Conservation (phyloP, 2,797 vertebrate species). For the Smutsia gigantea region DNA sequence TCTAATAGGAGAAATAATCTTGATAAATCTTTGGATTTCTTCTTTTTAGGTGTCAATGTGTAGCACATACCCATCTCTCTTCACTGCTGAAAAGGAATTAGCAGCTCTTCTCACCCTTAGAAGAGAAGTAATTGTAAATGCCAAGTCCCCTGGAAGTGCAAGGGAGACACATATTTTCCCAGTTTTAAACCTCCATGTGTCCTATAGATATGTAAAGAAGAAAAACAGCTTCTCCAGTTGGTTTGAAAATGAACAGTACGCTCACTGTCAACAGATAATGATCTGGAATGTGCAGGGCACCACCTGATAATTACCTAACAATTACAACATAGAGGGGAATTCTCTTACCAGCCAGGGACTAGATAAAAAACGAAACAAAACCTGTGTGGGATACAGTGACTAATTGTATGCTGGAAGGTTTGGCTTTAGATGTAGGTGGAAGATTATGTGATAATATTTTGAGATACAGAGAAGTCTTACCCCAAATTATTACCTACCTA, state of each 20-base stretch:
- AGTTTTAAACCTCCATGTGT: neutral
- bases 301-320: slow-evolving; percentile 25
- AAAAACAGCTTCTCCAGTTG: neutral
- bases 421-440: neutral
- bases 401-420: neutral
- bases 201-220: neutral
- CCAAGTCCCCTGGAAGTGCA: neutral
- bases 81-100: neutral
- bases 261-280: slow-evolving; percentile 6
- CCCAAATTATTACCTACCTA: neutral
- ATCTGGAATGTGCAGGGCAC: neutral
- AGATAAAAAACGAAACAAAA: neutral
- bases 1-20: neutral
- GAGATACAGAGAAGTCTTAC: neutral
- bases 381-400: neutral
- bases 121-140: neutral
- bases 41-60: neutral
- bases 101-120: neutral
- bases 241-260: slow-evolving; percentile 20
- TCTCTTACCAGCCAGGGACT: neutral
- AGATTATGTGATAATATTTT: neutral
- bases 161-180: neutral
- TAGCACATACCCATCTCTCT: neutral
- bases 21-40: neutral
- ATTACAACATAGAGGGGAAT: neutral